Evolutionary conservation across 2,113 vertebrate species (phyloP).

Genomic region (Gobius niger): DNA sequence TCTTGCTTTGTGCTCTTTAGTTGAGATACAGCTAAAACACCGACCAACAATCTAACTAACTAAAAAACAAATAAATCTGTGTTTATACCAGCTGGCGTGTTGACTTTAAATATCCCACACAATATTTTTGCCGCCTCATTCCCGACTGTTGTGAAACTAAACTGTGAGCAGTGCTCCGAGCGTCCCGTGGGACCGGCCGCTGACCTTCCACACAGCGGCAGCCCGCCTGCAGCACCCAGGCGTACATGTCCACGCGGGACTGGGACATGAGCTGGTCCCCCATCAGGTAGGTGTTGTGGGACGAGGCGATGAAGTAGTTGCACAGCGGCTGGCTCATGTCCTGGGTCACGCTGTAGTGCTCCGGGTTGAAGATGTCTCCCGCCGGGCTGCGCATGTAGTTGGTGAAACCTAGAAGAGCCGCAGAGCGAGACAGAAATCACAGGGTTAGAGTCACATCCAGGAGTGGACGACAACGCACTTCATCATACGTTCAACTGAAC

Average conservation of each 20-base stretch:
- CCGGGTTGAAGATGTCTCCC: slow-evolving; percentile 93
- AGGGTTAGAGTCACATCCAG: too few relatives aligned
- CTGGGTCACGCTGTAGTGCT: slow-evolving; percentile 87
- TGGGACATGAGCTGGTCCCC: slow-evolving; percentile 98
- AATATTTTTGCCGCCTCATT: too few relatives aligned
- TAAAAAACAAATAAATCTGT: too few relatives aligned
- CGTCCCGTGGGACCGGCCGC: slow-evolving; percentile 14
- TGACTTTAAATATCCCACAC: too few relatives aligned
- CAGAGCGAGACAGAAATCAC: too few relatives aligned
- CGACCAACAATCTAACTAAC: too few relatives aligned
- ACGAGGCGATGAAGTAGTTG: slow-evolving; percentile 96
- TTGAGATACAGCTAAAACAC: too few relatives aligned
- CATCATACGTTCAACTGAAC: too few relatives aligned
- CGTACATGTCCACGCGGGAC: slow-evolving; percentile 96
- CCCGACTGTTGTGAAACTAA: too few relatives aligned
- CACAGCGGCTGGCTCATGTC: slow-evolving; percentile 91
- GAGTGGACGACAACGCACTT: neutral
- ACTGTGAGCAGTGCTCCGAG: neutral
- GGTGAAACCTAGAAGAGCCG: slow-evolving; percentile 84
- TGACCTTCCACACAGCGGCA: slow-evolving; percentile 97
- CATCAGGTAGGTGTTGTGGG: slow-evolving; percentile 98
- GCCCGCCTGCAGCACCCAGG: slow-evolving; percentile 94
- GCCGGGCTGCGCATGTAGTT: slow-evolving; percentile 92
- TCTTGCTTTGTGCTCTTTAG: too few relatives aligned
- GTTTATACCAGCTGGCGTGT: too few relatives aligned